Conservation (phyloP, 2,797 vertebrate genomes). For the Periparus ater region DNA sequence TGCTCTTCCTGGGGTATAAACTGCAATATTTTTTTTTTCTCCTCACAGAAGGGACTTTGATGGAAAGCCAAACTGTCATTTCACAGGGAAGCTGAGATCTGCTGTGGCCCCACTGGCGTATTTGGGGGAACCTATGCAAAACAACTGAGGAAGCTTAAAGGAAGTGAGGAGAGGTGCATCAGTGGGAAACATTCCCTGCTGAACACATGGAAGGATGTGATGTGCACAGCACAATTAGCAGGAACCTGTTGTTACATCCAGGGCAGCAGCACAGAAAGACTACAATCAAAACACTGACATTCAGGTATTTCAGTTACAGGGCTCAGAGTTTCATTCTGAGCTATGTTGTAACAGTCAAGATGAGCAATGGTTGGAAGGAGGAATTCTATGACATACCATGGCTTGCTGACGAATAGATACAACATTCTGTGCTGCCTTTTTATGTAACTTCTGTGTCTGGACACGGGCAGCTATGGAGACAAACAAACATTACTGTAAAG, state of each 20-base stretch:
- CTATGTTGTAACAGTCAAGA: neutral
- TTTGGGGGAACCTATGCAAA: neutral
- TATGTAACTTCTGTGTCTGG: constrained; percentile 74
- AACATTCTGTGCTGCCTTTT: constrained; percentile 75
- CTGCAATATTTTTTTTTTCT: accelerated
- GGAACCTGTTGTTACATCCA: neutral
- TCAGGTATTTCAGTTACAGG: neutral
- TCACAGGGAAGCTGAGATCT: neutral
- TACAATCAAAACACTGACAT: too few relatives aligned
- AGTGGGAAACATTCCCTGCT: neutral
- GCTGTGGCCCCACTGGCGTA: neutral
- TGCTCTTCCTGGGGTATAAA: neutral
- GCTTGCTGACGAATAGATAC: constrained; percentile 88
- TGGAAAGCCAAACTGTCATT: neutral
- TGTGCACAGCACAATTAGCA: neutral
- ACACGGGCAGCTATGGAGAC: constrained; percentile 77
- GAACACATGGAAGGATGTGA: neutral
- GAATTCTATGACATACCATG: constrained; percentile 75
- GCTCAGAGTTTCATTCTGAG: neutral
- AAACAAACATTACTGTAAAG: neutral
- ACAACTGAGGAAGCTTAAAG: neutral
- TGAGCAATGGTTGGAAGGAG: neutral
- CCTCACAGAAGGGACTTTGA: neutral
- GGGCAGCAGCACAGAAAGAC: neutral
- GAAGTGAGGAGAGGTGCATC: neutral